Evolutionary conservation across 2,113 vertebrate genomes (phyloP).

Genomic region (Baryphthengus martii): DNA sequence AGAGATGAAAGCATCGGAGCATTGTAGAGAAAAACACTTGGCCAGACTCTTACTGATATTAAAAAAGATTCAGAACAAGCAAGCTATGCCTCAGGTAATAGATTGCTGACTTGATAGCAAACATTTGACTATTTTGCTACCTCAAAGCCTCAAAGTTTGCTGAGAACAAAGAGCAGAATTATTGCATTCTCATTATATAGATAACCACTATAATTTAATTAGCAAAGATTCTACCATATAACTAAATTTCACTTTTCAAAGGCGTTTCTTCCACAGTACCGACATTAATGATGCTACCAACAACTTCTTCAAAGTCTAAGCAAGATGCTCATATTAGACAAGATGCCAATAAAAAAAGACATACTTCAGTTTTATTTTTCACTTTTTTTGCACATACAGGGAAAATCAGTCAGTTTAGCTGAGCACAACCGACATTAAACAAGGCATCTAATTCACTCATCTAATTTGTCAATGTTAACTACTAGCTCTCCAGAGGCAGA

Average conservation of each 20-base stretch:
- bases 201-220: not conserved
- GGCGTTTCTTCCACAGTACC: not conserved
- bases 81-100: not conserved
- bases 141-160: not conserved
- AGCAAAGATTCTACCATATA: conserved; percentile 7
- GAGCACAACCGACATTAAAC: conserved; percentile 6
- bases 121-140: not conserved
- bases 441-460: not conserved
- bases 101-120: conserved; percentile 8
- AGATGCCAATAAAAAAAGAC: not conserved
- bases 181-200: not conserved
- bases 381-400: conserved; percentile 4
- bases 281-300: not conserved
- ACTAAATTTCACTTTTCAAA: conserved; percentile 33
- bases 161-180: conserved; percentile 32
- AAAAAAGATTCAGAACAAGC: not conserved
- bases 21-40: not conserved
- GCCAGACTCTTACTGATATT: not conserved
- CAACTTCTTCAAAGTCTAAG: conserved; percentile 12
- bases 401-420: conserved; percentile 20
- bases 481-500: not conserved
- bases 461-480: not conserved
- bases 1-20: not conserved
- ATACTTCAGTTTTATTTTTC: not conserved
- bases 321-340: conserved; percentile 18